These are phyloP conservation scores for Metellina segmentata DNA, from an alignment of 2,888 invertebrate species.

Conservation along the genomic window DNA sequence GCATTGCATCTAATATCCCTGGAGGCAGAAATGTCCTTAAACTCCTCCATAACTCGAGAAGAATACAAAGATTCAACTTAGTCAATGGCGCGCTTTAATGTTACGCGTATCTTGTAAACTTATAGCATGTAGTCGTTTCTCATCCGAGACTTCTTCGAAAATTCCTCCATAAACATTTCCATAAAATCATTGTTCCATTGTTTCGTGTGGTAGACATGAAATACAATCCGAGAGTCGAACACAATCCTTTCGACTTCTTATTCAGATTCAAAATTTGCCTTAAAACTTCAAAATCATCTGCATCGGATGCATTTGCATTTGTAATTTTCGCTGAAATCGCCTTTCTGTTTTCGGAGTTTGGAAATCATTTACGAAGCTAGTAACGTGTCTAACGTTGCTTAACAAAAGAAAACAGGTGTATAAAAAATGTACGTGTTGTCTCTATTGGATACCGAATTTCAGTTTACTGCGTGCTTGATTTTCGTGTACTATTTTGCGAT, in stretches of 20 bases:
- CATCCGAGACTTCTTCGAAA: slow-evolving; percentile 10
- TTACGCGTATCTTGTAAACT: background rate
- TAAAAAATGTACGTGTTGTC: no score
- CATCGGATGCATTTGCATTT: slow-evolving; percentile 1
- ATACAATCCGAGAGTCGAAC: slow-evolving; percentile 23
- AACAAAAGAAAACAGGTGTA: no score
- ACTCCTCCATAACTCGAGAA: background rate
- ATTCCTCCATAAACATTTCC: slow-evolving; percentile 32
- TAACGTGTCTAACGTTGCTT: no score
- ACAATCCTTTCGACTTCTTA: slow-evolving; percentile 14
- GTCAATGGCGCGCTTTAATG: background rate
- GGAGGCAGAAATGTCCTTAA: background rate
- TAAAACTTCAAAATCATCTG: slow-evolving; percentile 34
- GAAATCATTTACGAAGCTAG: slow-evolving; percentile 10
- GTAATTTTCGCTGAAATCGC: slow-evolving; percentile 3
- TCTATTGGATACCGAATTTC: no score
- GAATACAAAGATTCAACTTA: slow-evolving; percentile 1
- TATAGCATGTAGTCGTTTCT: slow-evolving; percentile 21
- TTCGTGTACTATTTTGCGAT: no score
- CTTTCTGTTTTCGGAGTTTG: slow-evolving; percentile 7
- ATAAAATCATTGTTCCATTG: slow-evolving; percentile 53
- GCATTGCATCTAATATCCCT: no score
- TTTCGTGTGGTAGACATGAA: slow-evolving; percentile 19
- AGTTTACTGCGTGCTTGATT: no score
- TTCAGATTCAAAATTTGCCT: slow-evolving; percentile 43